These are phyloP conservation scores for Meles meles DNA, from an alignment of 2,113 vertebrate genomes.

Conservation along the genomic window DNA sequence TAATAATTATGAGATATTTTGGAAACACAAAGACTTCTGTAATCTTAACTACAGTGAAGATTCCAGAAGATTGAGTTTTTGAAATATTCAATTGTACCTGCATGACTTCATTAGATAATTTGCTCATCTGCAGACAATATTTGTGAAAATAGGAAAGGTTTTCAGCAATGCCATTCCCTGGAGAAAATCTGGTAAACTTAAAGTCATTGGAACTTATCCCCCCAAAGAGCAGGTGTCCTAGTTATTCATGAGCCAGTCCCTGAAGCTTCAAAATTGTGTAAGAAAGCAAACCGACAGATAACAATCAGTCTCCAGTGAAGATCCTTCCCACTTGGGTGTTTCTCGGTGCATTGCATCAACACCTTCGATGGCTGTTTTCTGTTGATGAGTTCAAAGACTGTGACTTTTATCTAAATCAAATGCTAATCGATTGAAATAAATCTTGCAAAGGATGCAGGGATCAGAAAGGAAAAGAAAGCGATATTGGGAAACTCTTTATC, in stretches of 20 bases:
- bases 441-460: neutral
- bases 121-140: neutral
- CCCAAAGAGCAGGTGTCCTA: neutral
- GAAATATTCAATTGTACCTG: neutral
- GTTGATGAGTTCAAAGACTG: neutral
- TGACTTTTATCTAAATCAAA: constrained; percentile 28
- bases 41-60: neutral
- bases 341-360: neutral
- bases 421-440: neutral
- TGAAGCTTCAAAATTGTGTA: neutral
- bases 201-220: neutral
- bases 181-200: neutral
- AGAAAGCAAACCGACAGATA: neutral
- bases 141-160: neutral
- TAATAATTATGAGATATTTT: neutral
- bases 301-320: neutral
- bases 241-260: neutral
- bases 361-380: neutral
- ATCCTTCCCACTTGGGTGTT: neutral
- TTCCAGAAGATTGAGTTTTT: neutral
- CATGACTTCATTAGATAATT: neutral
- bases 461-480: neutral
- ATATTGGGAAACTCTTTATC: neutral
- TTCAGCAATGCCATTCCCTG: neutral
- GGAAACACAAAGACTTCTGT: neutral